phyloP scores from a whole-genome alignment of 2,797 vertebrate species.

The Synaphobranchus kaupii region DNA sequence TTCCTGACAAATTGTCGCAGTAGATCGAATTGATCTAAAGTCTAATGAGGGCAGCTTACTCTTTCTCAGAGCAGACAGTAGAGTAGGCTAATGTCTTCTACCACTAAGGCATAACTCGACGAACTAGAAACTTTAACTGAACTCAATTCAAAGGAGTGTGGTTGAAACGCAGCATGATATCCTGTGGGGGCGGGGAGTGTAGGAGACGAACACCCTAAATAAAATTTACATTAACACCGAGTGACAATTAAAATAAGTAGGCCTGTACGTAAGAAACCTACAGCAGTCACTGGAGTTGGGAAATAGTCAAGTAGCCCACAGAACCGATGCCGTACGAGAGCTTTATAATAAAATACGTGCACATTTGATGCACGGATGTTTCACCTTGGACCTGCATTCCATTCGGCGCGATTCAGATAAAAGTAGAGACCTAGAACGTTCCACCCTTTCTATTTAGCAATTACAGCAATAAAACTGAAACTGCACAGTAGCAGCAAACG shows the following conservation, averaged over 20 bases:
- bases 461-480: conserved; percentile 13
- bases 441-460: background rate
- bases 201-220: background rate
- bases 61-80: background rate
- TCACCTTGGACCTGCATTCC: background rate
- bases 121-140: background rate
- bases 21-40: background rate
- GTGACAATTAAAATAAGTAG: background rate
- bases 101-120: background rate
- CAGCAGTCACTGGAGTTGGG: background rate
- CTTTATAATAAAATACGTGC: background rate
- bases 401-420: background rate
- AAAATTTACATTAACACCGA: background rate
- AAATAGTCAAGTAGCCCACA: background rate
- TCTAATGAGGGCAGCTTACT: background rate
- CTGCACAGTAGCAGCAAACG: background rate
- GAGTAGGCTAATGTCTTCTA: background rate
- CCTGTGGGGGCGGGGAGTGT: background rate
- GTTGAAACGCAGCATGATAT: background rate
- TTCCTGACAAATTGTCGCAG: background rate
- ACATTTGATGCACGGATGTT: background rate
- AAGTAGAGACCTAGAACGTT: background rate
- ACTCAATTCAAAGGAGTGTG: background rate
- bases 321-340: background rate
- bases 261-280: background rate